Percentiles rank a stretch among this genome's conserved stretches.
These are phyloP conservation scores for Antrozous pallidus DNA, from an alignment of 2,797 vertebrate genomes.

Conservation along the genomic window DNA sequence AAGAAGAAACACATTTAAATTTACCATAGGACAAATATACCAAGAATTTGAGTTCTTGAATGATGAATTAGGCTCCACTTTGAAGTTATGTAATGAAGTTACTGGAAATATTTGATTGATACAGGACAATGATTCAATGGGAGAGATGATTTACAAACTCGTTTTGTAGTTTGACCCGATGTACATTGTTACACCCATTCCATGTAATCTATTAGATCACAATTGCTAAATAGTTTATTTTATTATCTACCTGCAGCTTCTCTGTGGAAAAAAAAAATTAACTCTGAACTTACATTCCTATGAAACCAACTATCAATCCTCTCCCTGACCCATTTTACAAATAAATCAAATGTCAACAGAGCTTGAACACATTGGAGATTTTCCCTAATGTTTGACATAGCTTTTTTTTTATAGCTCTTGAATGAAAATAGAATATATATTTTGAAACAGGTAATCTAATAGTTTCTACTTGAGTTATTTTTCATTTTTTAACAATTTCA, in stretches of 20 bases:
- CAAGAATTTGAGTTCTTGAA: neutral
- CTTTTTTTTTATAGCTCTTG: neutral
- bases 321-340: neutral
- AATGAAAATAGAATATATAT: conserved; percentile 15
- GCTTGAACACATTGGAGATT: neutral
- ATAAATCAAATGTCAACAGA: neutral
- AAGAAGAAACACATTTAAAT: neutral
- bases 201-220: neutral
- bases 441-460: neutral
- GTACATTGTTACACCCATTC: neutral
- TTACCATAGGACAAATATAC: neutral
- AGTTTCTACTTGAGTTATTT: conserved; percentile 38
- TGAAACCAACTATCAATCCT: neutral
- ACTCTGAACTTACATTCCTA: neutral
- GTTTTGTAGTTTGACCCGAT: neutral
- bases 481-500: neutral
- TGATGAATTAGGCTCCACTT: neutral
- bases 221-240: neutral
- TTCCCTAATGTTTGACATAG: neutral
- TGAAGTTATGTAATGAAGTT: neutral
- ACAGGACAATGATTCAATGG: neutral
- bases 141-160: neutral
- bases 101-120: neutral
- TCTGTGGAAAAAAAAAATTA: neutral
- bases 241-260: neutral